phyloP scores from a whole-genome alignment of 2,888 invertebrate species.

The Habroteleia sp. region DNA sequence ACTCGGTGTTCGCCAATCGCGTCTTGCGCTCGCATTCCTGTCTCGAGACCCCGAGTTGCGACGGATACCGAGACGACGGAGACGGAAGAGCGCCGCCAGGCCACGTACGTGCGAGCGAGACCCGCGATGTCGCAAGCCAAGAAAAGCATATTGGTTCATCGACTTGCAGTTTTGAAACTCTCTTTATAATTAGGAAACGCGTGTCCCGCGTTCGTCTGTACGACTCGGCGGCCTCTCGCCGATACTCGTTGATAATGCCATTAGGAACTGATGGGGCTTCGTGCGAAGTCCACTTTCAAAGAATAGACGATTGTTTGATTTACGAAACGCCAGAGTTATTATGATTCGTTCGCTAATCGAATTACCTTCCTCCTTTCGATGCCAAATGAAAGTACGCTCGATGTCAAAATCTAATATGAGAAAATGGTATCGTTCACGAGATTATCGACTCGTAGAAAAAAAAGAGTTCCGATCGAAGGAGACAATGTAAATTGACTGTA shows the following conservation, averaged over 20 bases:
- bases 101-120: constrained; percentile 39
- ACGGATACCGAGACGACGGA: constrained; percentile 29
- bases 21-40: constrained; percentile 77
- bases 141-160: constrained; percentile 80
- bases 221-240: constrained; percentile 10
- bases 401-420: neutral
- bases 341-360: neutral
- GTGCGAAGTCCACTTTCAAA: constrained; percentile 9
- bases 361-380: neutral
- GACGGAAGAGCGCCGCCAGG: constrained; percentile 2
- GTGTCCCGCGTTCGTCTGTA: constrained; percentile 48
- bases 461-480: too few relatives aligned
- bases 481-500: too few relatives aligned
- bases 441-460: too few relatives aligned
- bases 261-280: constrained; percentile 8
- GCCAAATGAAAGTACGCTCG: neutral
- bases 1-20: constrained; percentile 74
- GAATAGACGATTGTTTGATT: constrained; percentile 26
- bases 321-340: constrained; percentile 22
- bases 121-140: constrained; percentile 74
- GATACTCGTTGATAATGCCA: constrained; percentile 20
- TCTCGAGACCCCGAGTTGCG: constrained; percentile 66
- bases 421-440: too few relatives aligned
- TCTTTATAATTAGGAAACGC: constrained; percentile 78
- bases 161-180: constrained; percentile 77